Conservation (phyloP, 2,797 vertebrate species). For the Lepidocolaptes lacrymiger region DNA sequence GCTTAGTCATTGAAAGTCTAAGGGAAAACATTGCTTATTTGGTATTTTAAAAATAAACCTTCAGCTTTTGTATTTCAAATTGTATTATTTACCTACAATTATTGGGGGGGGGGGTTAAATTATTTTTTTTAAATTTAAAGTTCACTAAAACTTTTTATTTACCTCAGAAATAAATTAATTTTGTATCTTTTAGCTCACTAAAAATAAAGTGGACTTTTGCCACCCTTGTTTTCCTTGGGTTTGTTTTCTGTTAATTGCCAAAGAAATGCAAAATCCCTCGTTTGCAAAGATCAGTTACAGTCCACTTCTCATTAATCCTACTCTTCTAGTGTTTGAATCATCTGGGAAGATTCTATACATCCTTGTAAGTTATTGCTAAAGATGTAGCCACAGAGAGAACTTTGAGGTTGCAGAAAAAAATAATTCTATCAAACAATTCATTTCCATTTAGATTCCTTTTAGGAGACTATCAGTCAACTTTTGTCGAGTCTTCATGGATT, state of each 20-base stretch:
- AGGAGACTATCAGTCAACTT: neutral
- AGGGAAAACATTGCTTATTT: neutral
- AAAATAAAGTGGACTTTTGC: neutral
- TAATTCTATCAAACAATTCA: neutral
- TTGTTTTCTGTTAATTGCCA: neutral
- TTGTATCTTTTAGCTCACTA: neutral
- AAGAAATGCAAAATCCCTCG: neutral
- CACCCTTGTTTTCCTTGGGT: neutral
- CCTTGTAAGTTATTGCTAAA: neutral
- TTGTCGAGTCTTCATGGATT: neutral
- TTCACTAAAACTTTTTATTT: neutral
- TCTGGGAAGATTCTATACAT: neutral
- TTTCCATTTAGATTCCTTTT: constrained; percentile 12
- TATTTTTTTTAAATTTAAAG: neutral
- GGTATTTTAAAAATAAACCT: neutral
- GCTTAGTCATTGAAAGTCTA: neutral
- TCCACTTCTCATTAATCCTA: neutral
- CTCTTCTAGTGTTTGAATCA: neutral
- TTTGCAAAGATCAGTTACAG: neutral
- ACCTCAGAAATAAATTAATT: neutral
- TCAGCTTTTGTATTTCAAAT: neutral
- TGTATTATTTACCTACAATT: neutral
- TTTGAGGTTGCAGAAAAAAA: neutral
- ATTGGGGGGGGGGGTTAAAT: too few species aligned
- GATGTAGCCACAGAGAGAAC: neutral